Evolutionary conservation across 2,797 vertebrate species (phyloP).

Genomic region (Notolabrus celidotus): DNA sequence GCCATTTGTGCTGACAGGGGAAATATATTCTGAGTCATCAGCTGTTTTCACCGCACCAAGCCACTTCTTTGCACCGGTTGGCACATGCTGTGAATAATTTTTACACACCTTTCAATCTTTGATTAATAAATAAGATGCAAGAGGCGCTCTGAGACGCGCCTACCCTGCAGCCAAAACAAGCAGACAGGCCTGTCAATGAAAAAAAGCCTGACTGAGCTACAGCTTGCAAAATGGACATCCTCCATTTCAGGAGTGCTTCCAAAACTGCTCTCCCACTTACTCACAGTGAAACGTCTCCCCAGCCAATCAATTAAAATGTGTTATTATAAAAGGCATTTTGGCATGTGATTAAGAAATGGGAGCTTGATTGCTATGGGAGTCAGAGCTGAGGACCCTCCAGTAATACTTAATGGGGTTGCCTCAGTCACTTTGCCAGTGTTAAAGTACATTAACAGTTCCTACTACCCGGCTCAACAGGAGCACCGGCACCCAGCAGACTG

Average conservation of each 20-base stretch:
- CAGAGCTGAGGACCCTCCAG: slow-evolving; percentile 63
- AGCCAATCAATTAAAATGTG: slow-evolving; percentile 82
- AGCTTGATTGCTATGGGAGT: slow-evolving; percentile 85
- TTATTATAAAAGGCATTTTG: slow-evolving; percentile 82
- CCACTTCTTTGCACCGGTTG: slow-evolving; percentile 48
- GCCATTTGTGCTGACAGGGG: slow-evolving; percentile 69
- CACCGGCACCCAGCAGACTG: slow-evolving; percentile 65
- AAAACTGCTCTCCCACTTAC: slow-evolving; percentile 55
- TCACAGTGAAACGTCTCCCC: slow-evolving; percentile 74
- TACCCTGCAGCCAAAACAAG: slow-evolving; percentile 58
- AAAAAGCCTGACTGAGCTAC: slow-evolving; percentile 40
- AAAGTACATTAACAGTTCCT: slow-evolving; percentile 71
- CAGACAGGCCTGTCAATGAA: slow-evolving; percentile 58
- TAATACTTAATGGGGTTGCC: slow-evolving; percentile 75
- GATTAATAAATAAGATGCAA: slow-evolving; percentile 69
- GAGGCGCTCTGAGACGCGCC: slow-evolving; percentile 23
- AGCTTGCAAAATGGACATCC: slow-evolving; percentile 44
- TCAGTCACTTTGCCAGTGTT: slow-evolving; percentile 62
- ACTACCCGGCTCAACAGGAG: slow-evolving; percentile 65
- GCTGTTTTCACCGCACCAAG: slow-evolving; percentile 63
- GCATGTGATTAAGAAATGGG: slow-evolving; percentile 81
- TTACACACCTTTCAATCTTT: slow-evolving; percentile 57
- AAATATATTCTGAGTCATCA: slow-evolving; percentile 75
- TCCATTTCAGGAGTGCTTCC: slow-evolving; percentile 63
- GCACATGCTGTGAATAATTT: slow-evolving; percentile 65